These are phyloP conservation scores for Sialis fuliginosa DNA, from an alignment of 2,888 invertebrate genomes.

Conservation along the genomic window DNA sequence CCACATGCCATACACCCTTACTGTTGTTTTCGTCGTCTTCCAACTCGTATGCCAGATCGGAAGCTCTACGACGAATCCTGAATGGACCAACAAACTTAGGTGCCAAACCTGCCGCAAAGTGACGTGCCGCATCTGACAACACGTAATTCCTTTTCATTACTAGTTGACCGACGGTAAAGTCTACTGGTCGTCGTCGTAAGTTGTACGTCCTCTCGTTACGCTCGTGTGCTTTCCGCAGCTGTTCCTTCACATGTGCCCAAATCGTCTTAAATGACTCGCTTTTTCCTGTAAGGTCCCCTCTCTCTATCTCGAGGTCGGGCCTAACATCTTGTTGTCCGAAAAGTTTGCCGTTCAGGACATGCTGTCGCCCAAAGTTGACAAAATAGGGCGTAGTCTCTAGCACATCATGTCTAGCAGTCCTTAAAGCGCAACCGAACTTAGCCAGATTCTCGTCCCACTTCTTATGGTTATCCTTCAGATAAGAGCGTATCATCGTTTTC, in stretches of 20 bases:
- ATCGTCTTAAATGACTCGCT: neutral
- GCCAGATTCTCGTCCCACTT: slow-evolving; percentile 6
- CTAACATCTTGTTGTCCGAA: neutral
- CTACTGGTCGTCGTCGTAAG: neutral
- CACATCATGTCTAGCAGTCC: slow-evolving; percentile 9
- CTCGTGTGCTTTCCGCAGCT: neutral
- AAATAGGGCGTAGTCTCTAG: slow-evolving; percentile 9
- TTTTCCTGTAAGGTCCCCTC: too few relatives aligned
- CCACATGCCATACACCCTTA: neutral
- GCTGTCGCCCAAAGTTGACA: slow-evolving; percentile 9
- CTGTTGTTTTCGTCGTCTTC: neutral
- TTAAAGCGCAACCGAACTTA: slow-evolving; percentile 11
- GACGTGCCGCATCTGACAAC: slow-evolving; percentile 2
- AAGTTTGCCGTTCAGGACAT: neutral
- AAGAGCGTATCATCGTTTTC: slow-evolving; percentile 7
- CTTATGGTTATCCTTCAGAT: neutral
- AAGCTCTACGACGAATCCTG: neutral
- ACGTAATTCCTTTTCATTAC: slow-evolving; percentile 5
- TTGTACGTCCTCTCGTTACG: neutral
- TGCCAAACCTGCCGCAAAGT: neutral
- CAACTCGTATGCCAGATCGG: neutral
- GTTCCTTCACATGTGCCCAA: neutral
- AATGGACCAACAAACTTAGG: neutral
- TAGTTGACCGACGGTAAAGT: slow-evolving; percentile 6
- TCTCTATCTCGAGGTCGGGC: neutral